Evolutionary conservation across 2,888 invertebrate genomes (phyloP), one percentile per base, ranked within the genome.

Genomic region (Andrena dorsata): DNA sequence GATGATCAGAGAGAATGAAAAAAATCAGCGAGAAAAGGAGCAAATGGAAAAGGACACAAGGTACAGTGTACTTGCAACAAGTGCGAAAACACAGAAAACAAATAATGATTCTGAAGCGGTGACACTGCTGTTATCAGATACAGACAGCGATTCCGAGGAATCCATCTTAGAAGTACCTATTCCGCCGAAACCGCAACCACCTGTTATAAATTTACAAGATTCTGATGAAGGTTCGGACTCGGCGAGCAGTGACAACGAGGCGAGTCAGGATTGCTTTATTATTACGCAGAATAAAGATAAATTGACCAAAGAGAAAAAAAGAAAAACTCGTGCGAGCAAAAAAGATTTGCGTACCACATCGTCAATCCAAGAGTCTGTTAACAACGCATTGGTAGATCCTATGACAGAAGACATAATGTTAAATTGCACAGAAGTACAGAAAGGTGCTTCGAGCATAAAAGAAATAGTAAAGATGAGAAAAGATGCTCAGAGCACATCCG

Each of bases 131-230:
- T 61, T 41, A 0, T 63, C 72, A 0, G 82, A 83, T 0, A 71
- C 74, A 3, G 81, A 76, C 23, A 91, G 90, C 1, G 91, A 91
- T 28, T 92, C 92, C 0, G 90, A 92, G 20, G 90, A 90, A 41
- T 94, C 94, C 2, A 92, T 93, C 76, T 88, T 89, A 30, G 94
- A 94, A 86, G 90, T 94, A 60, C 94, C 94, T 10, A 85, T 93
- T 30, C 92, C 93, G 3, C 93, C 92, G 2, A 94, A 93, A 81
- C 91, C 92, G 10, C 65, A 81, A 20, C 94, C 94, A 26, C 90
- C 85, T 10, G 28, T 93, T 16, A 92, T 94, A 65, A 84, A 91
- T 71, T 83, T 93, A 41, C 83, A 89, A 7, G 92, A 93, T 78
- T 91, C 92, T 0, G 91, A 91, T 20, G 88, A 90, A 4, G 89